A percentile compares a stretch with the other conserved stretches of the same genome.
These are phyloP conservation scores for Mesitornis unicolor DNA, from an alignment of 2,113 vertebrate species.

Conservation along the genomic window DNA sequence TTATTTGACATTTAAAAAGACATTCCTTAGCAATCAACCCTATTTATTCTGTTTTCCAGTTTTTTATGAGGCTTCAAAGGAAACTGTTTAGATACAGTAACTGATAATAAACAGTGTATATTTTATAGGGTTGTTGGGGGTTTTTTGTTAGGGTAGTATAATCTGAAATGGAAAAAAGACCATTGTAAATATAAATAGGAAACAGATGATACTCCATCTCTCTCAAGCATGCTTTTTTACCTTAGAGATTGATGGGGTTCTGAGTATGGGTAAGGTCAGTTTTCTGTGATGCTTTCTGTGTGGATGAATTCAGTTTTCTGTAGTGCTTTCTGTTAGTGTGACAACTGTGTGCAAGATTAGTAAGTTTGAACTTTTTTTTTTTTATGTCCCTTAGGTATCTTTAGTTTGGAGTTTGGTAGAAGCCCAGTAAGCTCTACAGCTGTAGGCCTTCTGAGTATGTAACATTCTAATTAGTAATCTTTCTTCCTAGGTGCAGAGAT, in stretches of 20 bases:
- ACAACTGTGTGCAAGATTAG: background rate
- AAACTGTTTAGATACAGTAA: background rate
- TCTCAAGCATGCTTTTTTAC: background rate
- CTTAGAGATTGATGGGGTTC: background rate
- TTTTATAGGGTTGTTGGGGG: background rate
- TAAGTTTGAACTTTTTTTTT: background rate
- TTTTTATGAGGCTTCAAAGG: background rate
- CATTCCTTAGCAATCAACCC: background rate
- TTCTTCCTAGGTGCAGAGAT: constrained; percentile 75
- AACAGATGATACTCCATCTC: background rate
- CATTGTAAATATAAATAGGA: background rate
- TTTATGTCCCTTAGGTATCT: background rate
- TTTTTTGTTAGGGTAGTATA: background rate
- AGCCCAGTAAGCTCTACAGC: background rate
- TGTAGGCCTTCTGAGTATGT: background rate
- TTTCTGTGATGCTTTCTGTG: background rate
- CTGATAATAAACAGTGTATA: background rate
- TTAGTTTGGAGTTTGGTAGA: background rate
- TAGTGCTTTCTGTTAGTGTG: background rate
- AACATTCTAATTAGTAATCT: background rate
- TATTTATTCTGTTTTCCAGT: background rate
- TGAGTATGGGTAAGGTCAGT: background rate
- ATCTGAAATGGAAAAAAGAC: background rate
- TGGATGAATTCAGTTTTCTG: background rate
- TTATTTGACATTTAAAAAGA: background rate